Evolutionary conservation across 2,797 vertebrate species (phyloP).

Genomic region (Zenarchopterus dispar): DNA sequence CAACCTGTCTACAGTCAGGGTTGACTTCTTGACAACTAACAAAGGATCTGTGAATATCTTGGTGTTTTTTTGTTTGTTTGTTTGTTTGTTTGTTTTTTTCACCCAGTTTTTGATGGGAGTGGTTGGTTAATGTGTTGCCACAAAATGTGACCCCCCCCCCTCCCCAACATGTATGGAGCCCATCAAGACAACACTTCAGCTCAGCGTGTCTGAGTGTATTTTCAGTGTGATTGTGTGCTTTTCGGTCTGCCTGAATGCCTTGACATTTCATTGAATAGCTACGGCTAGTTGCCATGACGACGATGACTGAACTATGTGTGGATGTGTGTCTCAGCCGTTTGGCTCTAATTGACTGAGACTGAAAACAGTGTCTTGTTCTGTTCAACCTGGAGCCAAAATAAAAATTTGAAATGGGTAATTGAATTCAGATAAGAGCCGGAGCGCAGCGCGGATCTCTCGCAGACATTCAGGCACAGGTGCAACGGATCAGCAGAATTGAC

Average conservation of each 20-base stretch:
- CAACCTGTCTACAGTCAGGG: not conserved
- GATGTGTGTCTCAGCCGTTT: conserved; percentile 21
- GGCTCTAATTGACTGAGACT: conserved; percentile 48
- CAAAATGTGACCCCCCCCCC: conserved; percentile 1
- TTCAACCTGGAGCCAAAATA: conserved; percentile 41
- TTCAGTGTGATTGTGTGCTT: conserved; percentile 13
- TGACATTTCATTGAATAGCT: conserved; percentile 77
- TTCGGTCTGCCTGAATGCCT: conserved; percentile 56
- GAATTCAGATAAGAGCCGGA: conserved; percentile 35
- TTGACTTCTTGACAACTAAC: conserved; percentile 15
- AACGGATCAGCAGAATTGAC: not conserved
- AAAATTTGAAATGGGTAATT: conserved; percentile 35
- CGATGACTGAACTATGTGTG: conserved; percentile 52
- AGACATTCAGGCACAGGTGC: conserved; percentile 2
- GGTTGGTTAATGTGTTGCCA: not conserved
- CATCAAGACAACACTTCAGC: conserved; percentile 22
- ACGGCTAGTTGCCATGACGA: conserved; percentile 74
- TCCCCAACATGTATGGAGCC: not conserved
- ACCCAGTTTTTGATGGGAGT: not conserved
- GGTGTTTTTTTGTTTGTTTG: not conserved
- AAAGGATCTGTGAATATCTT: conserved; percentile 15
- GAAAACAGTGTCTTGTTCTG: conserved; percentile 41
- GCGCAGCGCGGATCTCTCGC: not conserved
- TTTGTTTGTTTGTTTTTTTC: not conserved
- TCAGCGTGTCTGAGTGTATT: conserved; percentile 28